Base-by-base conservation (phyloP, 2,888 invertebrate genomes). In the Amphipoea oculea region DNA sequence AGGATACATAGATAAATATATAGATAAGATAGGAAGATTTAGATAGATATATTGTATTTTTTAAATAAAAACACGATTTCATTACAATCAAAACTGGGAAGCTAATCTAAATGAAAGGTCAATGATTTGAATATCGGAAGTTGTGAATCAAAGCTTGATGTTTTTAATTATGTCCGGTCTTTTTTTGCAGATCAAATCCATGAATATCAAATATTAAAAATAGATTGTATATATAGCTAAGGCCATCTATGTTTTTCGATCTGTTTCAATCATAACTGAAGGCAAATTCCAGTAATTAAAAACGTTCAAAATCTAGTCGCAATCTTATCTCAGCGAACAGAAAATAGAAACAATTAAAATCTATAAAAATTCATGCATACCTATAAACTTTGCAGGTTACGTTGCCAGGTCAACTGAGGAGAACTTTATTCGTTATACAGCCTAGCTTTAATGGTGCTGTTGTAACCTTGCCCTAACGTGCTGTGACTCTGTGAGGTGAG, bases 51-150 rank as follows among this genome's bases (percentile, higher is more conserved):
- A 5, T 60, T 60, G 5, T 62, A 6, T 62, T 14, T 42, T 67
- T 68, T 42, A n/a, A 45, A 45, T 45, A 45, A 51, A 40, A 70
- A 20, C 29, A 63, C 42, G 17, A 17, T 48, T 1, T 45, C 4
- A 36, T 23, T 36, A 17, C 7, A 36, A 23, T 51, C 4, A 29
- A 65, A 51, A 12, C 57, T 57, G 20, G 7, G 12, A 48, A 57
- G 12, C 40, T 23, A 17, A 48, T 14, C 4, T 1, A 73, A 57
- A 57, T 12, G 23, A n/a, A 76, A 77, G 63, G 78, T 78, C 68
- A 57, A 12, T 29, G 67, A 78, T 69, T 78, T 79, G 23, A 69
- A 79, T 51, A 29, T 20, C 48, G 57, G 79, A 79, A 48, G 20
- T 69, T 5, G 14, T 36, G 12, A 68, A 23, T 78, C 12, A 60